Conservation (phyloP, 2,888 invertebrate species). For the Hyles lineata region DNA sequence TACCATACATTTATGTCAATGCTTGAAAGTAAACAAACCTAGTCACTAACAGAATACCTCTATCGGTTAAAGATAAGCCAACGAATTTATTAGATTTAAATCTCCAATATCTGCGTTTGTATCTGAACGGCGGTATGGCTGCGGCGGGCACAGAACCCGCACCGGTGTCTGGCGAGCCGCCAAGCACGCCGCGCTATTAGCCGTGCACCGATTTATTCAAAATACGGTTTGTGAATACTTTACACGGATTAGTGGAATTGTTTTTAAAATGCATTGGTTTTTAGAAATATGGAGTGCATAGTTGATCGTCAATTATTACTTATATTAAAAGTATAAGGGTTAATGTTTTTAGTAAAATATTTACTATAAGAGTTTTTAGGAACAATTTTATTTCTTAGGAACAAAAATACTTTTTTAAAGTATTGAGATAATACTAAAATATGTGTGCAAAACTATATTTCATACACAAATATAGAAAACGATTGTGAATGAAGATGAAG, state of each 20-base stretch:
- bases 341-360: too few relatives aligned
- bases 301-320: background rate
- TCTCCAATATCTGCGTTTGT: slow-evolving; percentile 20
- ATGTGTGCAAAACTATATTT: too few relatives aligned
- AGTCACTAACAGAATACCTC: background rate
- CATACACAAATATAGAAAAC: too few relatives aligned
- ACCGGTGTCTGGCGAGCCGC: slow-evolving; percentile 8
- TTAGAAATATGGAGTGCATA: background rate
- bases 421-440: too few relatives aligned
- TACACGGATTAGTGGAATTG: background rate
- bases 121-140: background rate
- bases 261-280: background rate
- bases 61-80: background rate
- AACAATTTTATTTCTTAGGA: too few relatives aligned
- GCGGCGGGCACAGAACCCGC: slow-evolving; percentile 3
- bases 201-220: background rate
- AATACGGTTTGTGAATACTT: slow-evolving; percentile 12
- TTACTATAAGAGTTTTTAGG: too few relatives aligned
- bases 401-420: too few relatives aligned
- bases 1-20: too few relatives aligned
- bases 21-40: too few relatives aligned
- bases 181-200: background rate
- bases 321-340: too few relatives aligned
- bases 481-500: too few relatives aligned
- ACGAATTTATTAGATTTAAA: slow-evolving; percentile 18